Evolutionary conservation across 2,888 invertebrate genomes (phyloP), one percentile per base, ranked within the genome.

Genomic region (Lochmaea crataegi): DNA sequence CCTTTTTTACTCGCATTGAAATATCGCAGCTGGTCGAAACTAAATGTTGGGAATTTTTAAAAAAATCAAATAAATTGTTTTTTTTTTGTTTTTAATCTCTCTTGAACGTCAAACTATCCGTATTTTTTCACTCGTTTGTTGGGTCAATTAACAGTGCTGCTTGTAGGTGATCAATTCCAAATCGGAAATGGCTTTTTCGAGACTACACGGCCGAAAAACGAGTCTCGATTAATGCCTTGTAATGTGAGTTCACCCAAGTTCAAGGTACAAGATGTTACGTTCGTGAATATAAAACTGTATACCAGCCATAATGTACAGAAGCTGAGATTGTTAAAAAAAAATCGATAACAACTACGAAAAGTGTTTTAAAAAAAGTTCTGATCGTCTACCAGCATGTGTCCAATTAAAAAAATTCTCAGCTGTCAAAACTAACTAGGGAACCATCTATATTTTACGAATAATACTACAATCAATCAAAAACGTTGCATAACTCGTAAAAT

Each of bases 231-330:
- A 64, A 5, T 14, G 58, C n/a, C 60, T 51, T 32, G 32, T 60
- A 60, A 60, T 60, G 38, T 32, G 65, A 61, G 71, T 71, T 71
- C 71, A 71, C 48, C 57, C 71, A 71, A 71, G 71, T 71, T 71
- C 71, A 71, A 71, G 71, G 71, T 71, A 71, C n/a, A 60, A 32
- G 60, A 60, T 22, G 3, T 22, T 26, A 22, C 18, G 26, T 26
- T 26, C 18, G 22, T 22, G 57, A 57, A 26, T 57, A 26, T 57
- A 26, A 57, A 57, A 26, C 26, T 57, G 18, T 57, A 18, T 22
- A 22, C 32, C 32, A 9, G 26, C 26, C 2, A 4, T 32, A 32
- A 32, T 32, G 26, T 32, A 38, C 32, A 45, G 45, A 12, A 45
- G 45, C 45, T 22, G 22, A 22, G 22, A 22, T 22, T 22, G 22